These are phyloP conservation scores for Momotus momota DNA, from an alignment of 2,797 vertebrate genomes.

Conservation along the genomic window DNA sequence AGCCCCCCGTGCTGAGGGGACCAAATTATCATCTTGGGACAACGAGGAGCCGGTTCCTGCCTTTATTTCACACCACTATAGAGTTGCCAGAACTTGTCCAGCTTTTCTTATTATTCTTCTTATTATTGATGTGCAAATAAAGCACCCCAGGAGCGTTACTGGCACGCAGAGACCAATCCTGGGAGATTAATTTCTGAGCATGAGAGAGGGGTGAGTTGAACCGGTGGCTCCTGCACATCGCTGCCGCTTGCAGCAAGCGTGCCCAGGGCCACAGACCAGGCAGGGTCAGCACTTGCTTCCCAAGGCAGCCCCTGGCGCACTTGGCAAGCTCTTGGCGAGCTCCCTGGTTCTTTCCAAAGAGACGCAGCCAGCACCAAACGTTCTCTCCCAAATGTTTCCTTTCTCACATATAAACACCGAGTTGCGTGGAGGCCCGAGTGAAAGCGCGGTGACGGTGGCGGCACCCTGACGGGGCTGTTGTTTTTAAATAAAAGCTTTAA, in stretches of 20 bases:
- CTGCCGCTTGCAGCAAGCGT: background rate
- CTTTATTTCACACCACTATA: slow-evolving; percentile 29
- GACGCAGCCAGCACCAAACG: background rate
- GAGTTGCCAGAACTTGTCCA: slow-evolving; percentile 72
- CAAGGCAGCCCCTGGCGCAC: background rate
- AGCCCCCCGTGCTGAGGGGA: background rate
- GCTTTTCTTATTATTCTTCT: slow-evolving; percentile 47
- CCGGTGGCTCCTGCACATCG: background rate
- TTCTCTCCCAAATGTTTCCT: slow-evolving; percentile 13
- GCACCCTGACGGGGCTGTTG: background rate
- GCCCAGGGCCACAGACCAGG: background rate
- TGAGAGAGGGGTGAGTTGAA: background rate
- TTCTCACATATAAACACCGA: slow-evolving; percentile 39
- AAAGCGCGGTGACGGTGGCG: background rate
- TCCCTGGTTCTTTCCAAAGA: background rate
- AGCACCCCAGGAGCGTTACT: slow-evolving; percentile 52
- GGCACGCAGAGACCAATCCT: slow-evolving; percentile 43
- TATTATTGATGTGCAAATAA: slow-evolving; percentile 62
- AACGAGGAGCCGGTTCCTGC: background rate
- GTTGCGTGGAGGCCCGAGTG: background rate
- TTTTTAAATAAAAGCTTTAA: slow-evolving; percentile 62
- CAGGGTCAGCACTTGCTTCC: background rate
- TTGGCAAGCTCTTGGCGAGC: background rate
- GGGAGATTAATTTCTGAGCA: slow-evolving; percentile 55
- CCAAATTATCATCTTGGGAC: slow-evolving; percentile 23